These are phyloP conservation scores for Cotesia typhae DNA, from an alignment of 1,140 invertebrate species.

Conservation along the genomic window DNA sequence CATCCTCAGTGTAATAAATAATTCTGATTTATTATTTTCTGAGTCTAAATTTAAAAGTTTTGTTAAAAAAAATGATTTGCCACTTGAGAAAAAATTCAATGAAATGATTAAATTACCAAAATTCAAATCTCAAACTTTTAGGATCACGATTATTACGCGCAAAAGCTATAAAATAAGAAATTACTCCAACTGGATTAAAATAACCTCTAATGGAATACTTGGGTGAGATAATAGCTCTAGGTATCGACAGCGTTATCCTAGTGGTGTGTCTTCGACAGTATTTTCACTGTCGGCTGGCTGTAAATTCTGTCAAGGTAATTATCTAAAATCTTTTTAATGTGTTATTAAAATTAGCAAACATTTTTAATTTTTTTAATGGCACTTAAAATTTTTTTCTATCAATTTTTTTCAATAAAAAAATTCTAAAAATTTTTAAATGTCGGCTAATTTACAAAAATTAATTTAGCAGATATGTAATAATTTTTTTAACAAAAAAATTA, in stretches of 20 bases:
- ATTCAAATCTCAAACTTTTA: neutral
- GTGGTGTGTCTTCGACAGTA: conserved; percentile 76
- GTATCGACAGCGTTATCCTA: conserved; percentile 76
- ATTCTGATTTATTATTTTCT: too few relatives aligned
- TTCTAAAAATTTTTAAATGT: too few relatives aligned
- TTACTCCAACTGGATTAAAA: neutral
- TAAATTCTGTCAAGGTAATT: conserved; percentile 72
- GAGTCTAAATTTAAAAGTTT: neutral
- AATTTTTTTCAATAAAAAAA: too few relatives aligned
- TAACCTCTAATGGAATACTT: conserved; percentile 44
- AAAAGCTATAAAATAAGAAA: neutral
- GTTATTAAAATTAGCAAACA: too few relatives aligned
- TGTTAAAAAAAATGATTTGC: neutral
- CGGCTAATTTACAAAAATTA: too few relatives aligned
- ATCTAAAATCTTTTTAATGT: neutral
- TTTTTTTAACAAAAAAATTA: too few relatives aligned
- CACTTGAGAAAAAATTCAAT: neutral
- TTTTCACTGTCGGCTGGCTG: conserved; percentile 74
- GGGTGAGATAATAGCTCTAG: conserved; percentile 74
- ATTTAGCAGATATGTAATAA: too few relatives aligned
- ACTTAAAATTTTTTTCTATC: too few relatives aligned
- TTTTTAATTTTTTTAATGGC: too few relatives aligned
- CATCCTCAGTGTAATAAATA: neutral
- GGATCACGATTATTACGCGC: neutral
- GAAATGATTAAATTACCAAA: neutral